Base-by-base conservation (phyloP, 2,797 vertebrate genomes). In the Falco peregrinus region DNA sequence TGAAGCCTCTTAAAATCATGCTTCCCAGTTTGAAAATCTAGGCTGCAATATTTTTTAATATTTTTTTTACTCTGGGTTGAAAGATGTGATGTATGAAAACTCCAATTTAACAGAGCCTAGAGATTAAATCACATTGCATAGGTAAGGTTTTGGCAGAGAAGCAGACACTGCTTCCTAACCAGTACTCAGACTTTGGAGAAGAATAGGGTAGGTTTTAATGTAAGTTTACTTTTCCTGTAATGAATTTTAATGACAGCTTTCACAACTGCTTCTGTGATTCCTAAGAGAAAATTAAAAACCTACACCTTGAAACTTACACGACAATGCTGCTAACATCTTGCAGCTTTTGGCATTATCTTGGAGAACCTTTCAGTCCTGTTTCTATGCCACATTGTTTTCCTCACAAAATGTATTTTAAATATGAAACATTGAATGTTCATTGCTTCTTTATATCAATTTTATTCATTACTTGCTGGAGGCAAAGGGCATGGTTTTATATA, bases 211-310 rank as follows among this genome's bases (percentile, higher is more conserved):
- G 94, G 76, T 96, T 97, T 96, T 97, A 97, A 95, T 93, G 59
- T 56, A 95, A 94, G 95, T 97, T 97, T 96, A 94, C 96, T 97
- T 97, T 96, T 83, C 90, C 93, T 85, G 95, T 89, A 96, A 96
- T 98, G 97, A 97, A 98, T 98, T 98, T 98, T 98, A 97, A 98
- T 97, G 96, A 88, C 64, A 82, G 59, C 85, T 95, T 97, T 97
- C 88, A 86, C 39, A 7, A 88, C 92, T 95, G 94, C 88, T 81
- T 96, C 91, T 93, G 94, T 85, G 81, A 97, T 97, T 96, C 69
- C 45, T 90, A 61, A 89, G 94, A 97, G 97, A 97, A 97, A 97
- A 91, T 97, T 96, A 97, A 97, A 98, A 98, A 95, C 69, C 96
- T 96, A 93, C 87, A 96, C 97, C 97, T 96, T 95, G 96, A 96